Evolutionary conservation across 2,113 vertebrate species (phyloP).

Genomic region (Phalacrocorax carbo): DNA sequence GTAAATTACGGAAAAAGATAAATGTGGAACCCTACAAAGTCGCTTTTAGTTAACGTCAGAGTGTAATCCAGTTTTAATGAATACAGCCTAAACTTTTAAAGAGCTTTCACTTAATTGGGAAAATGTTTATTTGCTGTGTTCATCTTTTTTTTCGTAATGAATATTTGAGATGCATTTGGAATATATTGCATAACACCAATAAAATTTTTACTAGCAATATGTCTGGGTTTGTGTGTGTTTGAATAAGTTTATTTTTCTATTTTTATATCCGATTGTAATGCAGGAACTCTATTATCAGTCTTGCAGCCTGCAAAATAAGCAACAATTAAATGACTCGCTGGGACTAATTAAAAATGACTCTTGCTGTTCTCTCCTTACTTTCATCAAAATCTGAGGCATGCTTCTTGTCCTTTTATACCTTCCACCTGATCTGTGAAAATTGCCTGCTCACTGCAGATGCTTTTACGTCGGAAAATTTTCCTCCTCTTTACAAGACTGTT

Average conservation of each 20-base stretch:
- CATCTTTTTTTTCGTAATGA: conserved; percentile 2
- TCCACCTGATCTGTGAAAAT: not conserved
- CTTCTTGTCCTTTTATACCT: not conserved
- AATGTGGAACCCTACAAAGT: not conserved
- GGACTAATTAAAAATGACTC: conserved; percentile 56
- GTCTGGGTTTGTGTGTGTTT: conserved; percentile 14
- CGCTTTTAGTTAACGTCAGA: not conserved
- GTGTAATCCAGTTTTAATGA: conserved; percentile 35
- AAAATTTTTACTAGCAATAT: conserved; percentile 8
- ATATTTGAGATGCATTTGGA: conserved; percentile 36
- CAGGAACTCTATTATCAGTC: conserved; percentile 24
- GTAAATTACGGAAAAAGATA: not conserved
- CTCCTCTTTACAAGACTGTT: not conserved
- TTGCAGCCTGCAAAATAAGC: conserved; percentile 45
- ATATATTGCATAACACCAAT: conserved; percentile 7
- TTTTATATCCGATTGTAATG: conserved; percentile 25
- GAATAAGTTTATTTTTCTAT: conserved; percentile 15
- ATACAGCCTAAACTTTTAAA: conserved; percentile 23
- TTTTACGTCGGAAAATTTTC: not conserved
- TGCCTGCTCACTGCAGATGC: not conserved
- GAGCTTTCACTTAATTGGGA: conserved; percentile 42
- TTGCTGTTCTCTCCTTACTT: conserved; percentile 22
- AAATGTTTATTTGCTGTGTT: conserved; percentile 44
- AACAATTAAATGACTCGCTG: conserved; percentile 41
- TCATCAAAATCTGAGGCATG: not conserved